These are phyloP conservation scores for Chelonus formosanus DNA, from an alignment of 2,888 invertebrate genomes.

Conservation along the genomic window DNA sequence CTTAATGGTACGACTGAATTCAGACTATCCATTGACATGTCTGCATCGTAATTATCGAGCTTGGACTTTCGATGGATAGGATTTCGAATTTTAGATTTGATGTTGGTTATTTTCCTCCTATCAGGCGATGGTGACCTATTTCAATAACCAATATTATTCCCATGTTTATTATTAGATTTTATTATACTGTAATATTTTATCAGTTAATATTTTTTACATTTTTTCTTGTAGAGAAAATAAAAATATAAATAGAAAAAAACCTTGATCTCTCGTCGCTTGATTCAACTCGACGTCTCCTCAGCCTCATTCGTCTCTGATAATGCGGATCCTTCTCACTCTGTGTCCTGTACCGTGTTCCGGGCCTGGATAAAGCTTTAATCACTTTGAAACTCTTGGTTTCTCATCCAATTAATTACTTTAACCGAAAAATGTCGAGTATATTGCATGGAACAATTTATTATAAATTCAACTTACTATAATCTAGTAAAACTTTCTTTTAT, in stretches of 20 bases:
- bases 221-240: not conserved
- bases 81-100: constrained; percentile 50
- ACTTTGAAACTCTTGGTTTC: constrained; percentile 48
- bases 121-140: constrained; percentile 58
- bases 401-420: constrained; percentile 21
- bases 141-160: constrained; percentile 10
- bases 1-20: constrained; percentile 66
- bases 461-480: too few species aligned
- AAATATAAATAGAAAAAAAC: constrained; percentile 38
- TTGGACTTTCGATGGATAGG: constrained; percentile 49
- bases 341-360: constrained; percentile 84
- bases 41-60: constrained; percentile 56
- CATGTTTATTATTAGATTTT: not conserved
- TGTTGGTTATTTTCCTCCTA: constrained; percentile 49
- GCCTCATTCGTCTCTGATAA: constrained; percentile 75
- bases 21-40: constrained; percentile 59
- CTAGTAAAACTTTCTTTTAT: too few species aligned
- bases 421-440: not conserved
- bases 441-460: too few species aligned
- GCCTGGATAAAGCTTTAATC: constrained; percentile 61
- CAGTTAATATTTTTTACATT: too few species aligned
- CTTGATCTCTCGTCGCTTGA: constrained; percentile 65
- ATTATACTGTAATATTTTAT: too few species aligned
- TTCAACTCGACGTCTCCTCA: constrained; percentile 69
- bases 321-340: constrained; percentile 91